Conservation (phyloP, 2,797 vertebrate genomes). For the Sebastes nivosus region DNA sequence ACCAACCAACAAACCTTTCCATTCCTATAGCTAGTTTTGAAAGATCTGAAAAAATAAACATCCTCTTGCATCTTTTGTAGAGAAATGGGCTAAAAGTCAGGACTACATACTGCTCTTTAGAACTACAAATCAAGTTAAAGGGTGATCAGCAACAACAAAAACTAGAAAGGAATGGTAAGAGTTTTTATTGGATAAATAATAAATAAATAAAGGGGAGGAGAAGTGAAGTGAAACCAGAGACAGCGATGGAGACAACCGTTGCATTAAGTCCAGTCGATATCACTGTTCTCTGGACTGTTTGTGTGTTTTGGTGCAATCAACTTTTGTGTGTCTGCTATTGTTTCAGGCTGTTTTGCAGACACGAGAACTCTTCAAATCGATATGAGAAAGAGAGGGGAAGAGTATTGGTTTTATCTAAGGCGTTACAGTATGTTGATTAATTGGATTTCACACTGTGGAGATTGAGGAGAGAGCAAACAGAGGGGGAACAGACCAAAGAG, state of each 20-base stretch:
- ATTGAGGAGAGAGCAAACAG: slow-evolving; percentile 43
- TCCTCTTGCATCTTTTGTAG: neutral
- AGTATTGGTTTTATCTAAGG: slow-evolving; percentile 63
- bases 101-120: neutral
- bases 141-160: neutral
- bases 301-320: slow-evolving; percentile 48
- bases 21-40: neutral
- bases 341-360: slow-evolving; percentile 46
- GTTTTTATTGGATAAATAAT: slow-evolving; percentile 7
- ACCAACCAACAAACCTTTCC: neutral
- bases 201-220: slow-evolving; percentile 15
- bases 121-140: neutral
- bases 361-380: slow-evolving; percentile 49
- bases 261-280: slow-evolving; percentile 40
- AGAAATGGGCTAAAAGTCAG: neutral
- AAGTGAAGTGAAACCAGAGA: slow-evolving; percentile 26
- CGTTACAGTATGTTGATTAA: slow-evolving; percentile 66
- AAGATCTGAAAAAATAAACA: neutral
- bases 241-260: slow-evolving; percentile 9
- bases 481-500: slow-evolving; percentile 29
- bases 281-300: slow-evolving; percentile 8
- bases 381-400: slow-evolving; percentile 39
- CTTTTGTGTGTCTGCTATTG: slow-evolving; percentile 41
- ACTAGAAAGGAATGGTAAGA: neutral
- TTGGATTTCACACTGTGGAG: slow-evolving; percentile 61